Conservation (phyloP, 2,797 vertebrate genomes). For the Chloroceryle amazona region DNA sequence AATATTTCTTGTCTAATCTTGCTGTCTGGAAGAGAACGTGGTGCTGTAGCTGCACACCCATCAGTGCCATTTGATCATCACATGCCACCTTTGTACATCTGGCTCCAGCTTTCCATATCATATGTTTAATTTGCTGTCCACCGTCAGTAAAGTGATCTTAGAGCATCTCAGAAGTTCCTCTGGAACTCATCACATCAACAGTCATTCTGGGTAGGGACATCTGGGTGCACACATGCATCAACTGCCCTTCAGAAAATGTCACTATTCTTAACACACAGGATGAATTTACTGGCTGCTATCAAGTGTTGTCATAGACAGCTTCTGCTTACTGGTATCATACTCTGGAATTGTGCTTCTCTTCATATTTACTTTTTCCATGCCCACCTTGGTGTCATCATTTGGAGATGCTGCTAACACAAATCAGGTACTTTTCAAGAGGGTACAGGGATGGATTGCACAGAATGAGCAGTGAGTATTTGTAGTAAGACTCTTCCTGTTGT, state of each 20-base stretch:
- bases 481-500: neutral
- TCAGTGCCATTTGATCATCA: neutral
- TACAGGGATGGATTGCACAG: neutral
- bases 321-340: neutral
- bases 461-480: neutral
- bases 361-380: neutral
- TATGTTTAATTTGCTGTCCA: constrained; percentile 19
- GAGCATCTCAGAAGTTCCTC: neutral
- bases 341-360: neutral
- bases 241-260: constrained; percentile 18
- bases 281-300: neutral
- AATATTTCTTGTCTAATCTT: constrained; percentile 18
- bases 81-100: neutral
- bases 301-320: neutral
- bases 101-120: neutral
- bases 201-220: neutral
- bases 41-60: neutral
- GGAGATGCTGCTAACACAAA: neutral
- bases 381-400: neutral
- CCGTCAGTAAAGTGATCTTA: neutral
- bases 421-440: neutral
- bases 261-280: neutral
- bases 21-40: neutral
- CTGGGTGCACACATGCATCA: neutral
- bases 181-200: neutral